Evolutionary conservation across 2,888 invertebrate species (phyloP), one percentile per base, ranked within the genome.

Genomic region (Apamea crenata): DNA sequence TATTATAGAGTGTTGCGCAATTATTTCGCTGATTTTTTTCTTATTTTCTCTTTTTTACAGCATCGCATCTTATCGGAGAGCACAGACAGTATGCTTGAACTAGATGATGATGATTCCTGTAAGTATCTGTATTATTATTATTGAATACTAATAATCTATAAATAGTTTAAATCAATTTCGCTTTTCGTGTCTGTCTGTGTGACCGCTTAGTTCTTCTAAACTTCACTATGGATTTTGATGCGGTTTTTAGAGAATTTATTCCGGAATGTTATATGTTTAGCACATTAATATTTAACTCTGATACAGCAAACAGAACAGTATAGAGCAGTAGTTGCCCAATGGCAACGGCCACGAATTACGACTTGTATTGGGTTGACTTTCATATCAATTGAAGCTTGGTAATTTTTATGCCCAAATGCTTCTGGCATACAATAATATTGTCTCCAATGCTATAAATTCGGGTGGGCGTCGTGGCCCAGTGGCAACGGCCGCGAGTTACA

Each of bases 51-150:
- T 44, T 50, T 50, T 44, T 82, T 80, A 32, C 73, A 70, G 84
- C 80, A 71, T 47, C 85, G 69, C 29, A 16, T 66, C 16, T n/a
- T 67, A 18, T 74, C 56, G 4, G 44, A 10, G 14, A 16, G 67
- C 14, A 50, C 59, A 32, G 63, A 68, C 36, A 61, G 36, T 29
- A 44, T 61, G 5, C 21, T 73, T 18, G 8, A 74, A 4, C 4
- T 73, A 8, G 78, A 86, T 14, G 71, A 82, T 16, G 77, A 81
- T 25, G 78, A 82, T 40, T 53, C 71, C 12, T 72, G 86, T 86
- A 78, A 77, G 83, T 78, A 65, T 18, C 32, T 32, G 1, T n/a
- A n/a, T 59, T 59, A 59, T 59, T 59, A 59, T 12, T 59, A n/a
- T 25, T 47, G 14, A 47, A 47, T 47, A 44, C 10, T 44, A 44